phyloP scores from a whole-genome alignment of 2,113 vertebrate genomes.

The Dissostichus mawsoni region DNA sequence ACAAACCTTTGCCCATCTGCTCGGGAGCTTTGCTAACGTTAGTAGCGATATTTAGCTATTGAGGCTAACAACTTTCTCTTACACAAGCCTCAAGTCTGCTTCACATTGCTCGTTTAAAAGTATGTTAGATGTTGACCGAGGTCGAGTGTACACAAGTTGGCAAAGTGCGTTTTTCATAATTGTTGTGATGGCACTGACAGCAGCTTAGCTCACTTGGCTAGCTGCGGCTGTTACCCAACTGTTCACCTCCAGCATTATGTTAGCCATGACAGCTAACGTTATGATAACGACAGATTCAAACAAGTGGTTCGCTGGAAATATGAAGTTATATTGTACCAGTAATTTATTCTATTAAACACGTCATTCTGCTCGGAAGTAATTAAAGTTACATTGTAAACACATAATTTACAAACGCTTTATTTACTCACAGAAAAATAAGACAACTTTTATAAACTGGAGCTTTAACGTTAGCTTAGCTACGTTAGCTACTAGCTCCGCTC shows the following conservation, averaged over 20 bases:
- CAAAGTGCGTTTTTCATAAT: conserved; percentile 15
- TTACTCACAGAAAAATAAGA: background rate
- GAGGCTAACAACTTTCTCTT: conserved; percentile 38
- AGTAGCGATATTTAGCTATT: conserved; percentile 26
- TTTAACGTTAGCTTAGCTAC: conserved; percentile 47
- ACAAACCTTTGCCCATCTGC: conserved; percentile 39
- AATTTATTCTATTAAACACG: background rate
- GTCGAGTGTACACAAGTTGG: background rate
- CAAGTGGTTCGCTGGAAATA: conserved; percentile 67
- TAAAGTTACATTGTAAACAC: background rate
- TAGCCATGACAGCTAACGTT: conserved; percentile 68
- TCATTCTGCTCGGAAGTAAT: background rate
- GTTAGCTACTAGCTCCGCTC: conserved; percentile 44
- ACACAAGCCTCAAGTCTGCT: background rate
- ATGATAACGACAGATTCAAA: conserved; percentile 57
- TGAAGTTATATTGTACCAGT: conserved; percentile 8
- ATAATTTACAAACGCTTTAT: background rate
- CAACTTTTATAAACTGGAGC: conserved; percentile 51
- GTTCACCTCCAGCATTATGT: conserved; percentile 19
- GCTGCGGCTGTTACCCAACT: conserved; percentile 39
- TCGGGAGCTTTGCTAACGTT: conserved; percentile 36
- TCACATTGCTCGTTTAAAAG: background rate
- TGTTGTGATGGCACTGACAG: conserved; percentile 34
- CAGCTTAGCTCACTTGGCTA: conserved; percentile 60
- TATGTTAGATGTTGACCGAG: background rate